Evolutionary conservation across 2,113 vertebrate species (phyloP), one percentile per base, ranked within the genome.

Genomic region (Gavialis gangeticus): DNA sequence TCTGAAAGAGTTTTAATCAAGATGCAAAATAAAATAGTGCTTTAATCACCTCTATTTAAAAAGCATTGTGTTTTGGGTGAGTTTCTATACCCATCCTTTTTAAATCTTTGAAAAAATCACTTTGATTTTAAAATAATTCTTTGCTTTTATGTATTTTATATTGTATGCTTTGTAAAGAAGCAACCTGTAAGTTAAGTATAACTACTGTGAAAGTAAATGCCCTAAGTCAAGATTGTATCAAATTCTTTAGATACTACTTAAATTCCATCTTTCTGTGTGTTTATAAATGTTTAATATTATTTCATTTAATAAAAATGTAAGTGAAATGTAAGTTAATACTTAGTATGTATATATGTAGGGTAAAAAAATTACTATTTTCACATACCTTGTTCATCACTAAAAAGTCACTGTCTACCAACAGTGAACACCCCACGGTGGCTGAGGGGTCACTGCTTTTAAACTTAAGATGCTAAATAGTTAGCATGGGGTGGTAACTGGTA

Each of bases 321-420:
- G 78, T 95, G 30, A 79, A 77, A 63, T 24, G 7, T 37, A 84
- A 87, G 34, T 30, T 46, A 46, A 84, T 84, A 54, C 55, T 89
- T 92, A 15, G 19, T 75, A 1, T 73, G 9, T 90, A 75, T 82
- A 63, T 85, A 91, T 34, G 18, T 80, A 71, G 76, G 15, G n/a
- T 91, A 88, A 62, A 82, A 87, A 90, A 67, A 67, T 90, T 81
- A 84, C 73, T 89, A 1, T 64, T 64, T n/a, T 82, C 92, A 79
- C n/a, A 13, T 86, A 69, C 30, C 1, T 13, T 75, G 25, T 91
- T 88, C 56, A 59, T 91, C 91, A 59, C 25, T 82, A 60, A 93
- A 58, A 79, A 90, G 66, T 83, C 92, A 76, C 92, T 96, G 85
- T 89, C 95, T 92, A 67, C 95, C 92, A 90, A 54, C 94, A 97